Evolutionary conservation across 2,113 vertebrate genomes (phyloP).

Genomic region (Eolophus roseicapilla): DNA sequence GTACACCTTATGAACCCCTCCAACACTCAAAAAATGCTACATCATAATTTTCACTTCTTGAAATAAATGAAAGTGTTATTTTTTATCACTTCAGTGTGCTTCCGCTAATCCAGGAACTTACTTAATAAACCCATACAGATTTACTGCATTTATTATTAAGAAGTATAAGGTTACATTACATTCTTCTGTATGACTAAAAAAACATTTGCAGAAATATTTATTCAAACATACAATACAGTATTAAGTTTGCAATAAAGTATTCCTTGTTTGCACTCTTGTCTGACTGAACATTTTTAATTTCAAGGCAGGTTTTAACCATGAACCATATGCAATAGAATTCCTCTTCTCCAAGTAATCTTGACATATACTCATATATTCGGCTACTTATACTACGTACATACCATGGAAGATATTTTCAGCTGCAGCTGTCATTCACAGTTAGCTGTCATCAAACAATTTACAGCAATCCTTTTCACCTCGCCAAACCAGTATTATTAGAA

Average conservation of each 20-base stretch:
- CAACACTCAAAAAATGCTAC: not conserved
- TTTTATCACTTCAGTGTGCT: not conserved
- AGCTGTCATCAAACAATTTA: not conserved
- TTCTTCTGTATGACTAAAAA: not conserved
- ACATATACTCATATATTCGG: not conserved
- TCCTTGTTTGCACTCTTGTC: not conserved
- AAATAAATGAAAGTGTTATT: not conserved
- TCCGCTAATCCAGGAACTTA: not conserved
- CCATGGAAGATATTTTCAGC: not conserved
- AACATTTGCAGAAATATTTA: not conserved
- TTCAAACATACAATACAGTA: not conserved
- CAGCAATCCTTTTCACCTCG: not conserved
- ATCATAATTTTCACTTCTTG: not conserved
- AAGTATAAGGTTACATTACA: not conserved
- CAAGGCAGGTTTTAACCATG: not conserved
- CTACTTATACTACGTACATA: not conserved
- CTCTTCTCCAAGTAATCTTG: not conserved
- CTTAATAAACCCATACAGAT: not conserved
- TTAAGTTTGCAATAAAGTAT: not conserved
- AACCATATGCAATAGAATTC: rapidly evolving
- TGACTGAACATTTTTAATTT: not conserved
- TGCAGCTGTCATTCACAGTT: not conserved
- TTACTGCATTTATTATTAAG: not conserved
- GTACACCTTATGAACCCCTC: not conserved
- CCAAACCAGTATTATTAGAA: not conserved